A percentile compares a stretch with the other conserved stretches of the same genome.
Conservation (phyloP, 2,113 vertebrate genomes). For the Morone saxatilis region DNA sequence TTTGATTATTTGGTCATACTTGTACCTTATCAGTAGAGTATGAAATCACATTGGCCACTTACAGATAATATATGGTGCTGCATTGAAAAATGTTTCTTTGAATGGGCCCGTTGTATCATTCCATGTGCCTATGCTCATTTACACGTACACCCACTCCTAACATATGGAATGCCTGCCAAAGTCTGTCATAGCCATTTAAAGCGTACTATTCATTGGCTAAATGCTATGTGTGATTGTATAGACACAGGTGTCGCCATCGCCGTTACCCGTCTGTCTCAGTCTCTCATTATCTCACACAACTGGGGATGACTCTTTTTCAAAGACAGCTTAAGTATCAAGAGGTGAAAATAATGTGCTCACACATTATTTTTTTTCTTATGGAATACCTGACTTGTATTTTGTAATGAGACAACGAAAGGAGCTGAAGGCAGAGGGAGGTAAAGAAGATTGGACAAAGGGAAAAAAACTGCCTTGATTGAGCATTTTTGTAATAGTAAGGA, state of each 20-base stretch:
- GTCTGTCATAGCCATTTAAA: conserved; percentile 46
- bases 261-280: conserved; percentile 41
- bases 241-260: conserved; percentile 50
- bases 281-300: conserved; percentile 58
- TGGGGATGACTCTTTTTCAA: conserved; percentile 39
- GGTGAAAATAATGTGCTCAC: conserved; percentile 37
- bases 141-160: conserved; percentile 48
- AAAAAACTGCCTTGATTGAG: conserved; percentile 13
- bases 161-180: conserved; percentile 56
- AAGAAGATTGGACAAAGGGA: neutral
- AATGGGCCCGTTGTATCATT: conserved; percentile 42
- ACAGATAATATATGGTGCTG: neutral
- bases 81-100: conserved; percentile 3
- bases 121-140: conserved; percentile 47
- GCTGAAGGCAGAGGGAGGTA: neutral
- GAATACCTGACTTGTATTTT: conserved; percentile 39
- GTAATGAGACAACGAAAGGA: conserved; percentile 27
- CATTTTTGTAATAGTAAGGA: neutral
- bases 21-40: neutral
- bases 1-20: conserved; percentile 26
- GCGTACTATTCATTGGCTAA: conserved; percentile 46
- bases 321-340: conserved; percentile 37
- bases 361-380: neutral
- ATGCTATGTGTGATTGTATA: conserved; percentile 51
- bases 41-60: conserved; percentile 1